Percentiles rank a stretch among this genome's conserved stretches.
Evolutionary conservation across 1,140 invertebrate genomes (phyloP).

Genomic region (Eupristina koningsbergeri): DNA sequence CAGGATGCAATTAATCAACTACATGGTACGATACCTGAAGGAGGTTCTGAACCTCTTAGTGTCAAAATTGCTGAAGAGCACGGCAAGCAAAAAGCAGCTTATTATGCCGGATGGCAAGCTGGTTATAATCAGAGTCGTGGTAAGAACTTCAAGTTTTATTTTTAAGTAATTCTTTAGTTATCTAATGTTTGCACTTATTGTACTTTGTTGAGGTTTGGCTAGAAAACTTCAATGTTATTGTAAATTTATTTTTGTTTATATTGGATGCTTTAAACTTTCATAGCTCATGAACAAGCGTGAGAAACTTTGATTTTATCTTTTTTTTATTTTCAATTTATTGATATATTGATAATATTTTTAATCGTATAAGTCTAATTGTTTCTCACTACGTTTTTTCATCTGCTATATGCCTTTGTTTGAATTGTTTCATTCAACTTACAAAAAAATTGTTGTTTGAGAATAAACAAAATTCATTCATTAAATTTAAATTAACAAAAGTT

Average conservation of each 20-base stretch:
- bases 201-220: conserved; percentile 30
- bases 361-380: conserved; percentile 14
- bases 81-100: conserved; percentile 88
- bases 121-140: conserved; percentile 75
- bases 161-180: conserved; percentile 2
- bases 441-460: conserved; percentile 33
- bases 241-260: conserved; percentile 27
- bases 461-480: neutral
- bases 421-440: neutral
- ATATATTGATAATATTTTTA: neutral
- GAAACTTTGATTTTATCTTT: neutral
- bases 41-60: conserved; percentile 85
- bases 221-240: conserved; percentile 32
- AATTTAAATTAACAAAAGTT: too few species aligned
- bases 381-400: conserved; percentile 33
- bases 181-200: conserved; percentile 15
- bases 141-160: conserved; percentile 58
- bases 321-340: neutral
- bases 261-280: conserved; percentile 35
- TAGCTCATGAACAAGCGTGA: conserved; percentile 23
- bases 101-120: conserved; percentile 77
- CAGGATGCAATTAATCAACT: conserved; percentile 88
- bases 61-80: conserved; percentile 95
- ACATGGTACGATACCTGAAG: conserved; percentile 89
- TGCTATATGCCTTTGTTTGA: neutral